Evolutionary conservation across 2,113 vertebrate genomes (phyloP), one percentile per base, ranked within the genome.

Genomic region (Acanthochromis polyacanthus): DNA sequence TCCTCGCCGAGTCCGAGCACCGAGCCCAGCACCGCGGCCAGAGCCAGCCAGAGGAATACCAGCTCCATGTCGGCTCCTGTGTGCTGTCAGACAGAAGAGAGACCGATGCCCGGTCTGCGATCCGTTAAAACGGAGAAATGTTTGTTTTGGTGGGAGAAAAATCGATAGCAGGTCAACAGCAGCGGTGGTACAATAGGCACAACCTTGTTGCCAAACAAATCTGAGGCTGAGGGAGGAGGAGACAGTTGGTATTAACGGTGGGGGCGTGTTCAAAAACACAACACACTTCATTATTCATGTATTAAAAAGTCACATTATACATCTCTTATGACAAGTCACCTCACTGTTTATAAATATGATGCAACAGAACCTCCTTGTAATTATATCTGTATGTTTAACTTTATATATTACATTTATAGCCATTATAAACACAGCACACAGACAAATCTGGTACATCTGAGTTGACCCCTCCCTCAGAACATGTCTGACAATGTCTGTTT

Each of bases 151-250:
- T n/a, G 1, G 19, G 20, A 74, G n/a, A 57, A 8, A 43, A 73
- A 73, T 76, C 58, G 53, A 88, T 81, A 5, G 2, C 0, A 3
- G n/a, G 4, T 17, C 9, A 46, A 8, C 58, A 10, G 48, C 48
- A 1, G 25, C 6, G 3, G 32, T 56, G 76, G 48, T 1, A 58
- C 30, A 75, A 82, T 23, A 3, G 5, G 6, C 0, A 0, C 30
- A 15, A 20, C 32, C 61, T 78, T 90, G 80, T 88, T 83, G 80
- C 53, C 80, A 90, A 91, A 93, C 84, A 92, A 71, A 28, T 2
- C 4, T 0, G 2, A 0, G 25, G 50, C 4, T 38, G 66, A 78
- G 77, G 84, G 89, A 67, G 88, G 89, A 67, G 88, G 87, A 79
- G 87, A 16, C 75, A 20, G 10, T 0, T 3, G 22, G 32, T 8